Evolutionary conservation across 2,888 invertebrate species (phyloP).

Genomic region (Buathra laborator): DNA sequence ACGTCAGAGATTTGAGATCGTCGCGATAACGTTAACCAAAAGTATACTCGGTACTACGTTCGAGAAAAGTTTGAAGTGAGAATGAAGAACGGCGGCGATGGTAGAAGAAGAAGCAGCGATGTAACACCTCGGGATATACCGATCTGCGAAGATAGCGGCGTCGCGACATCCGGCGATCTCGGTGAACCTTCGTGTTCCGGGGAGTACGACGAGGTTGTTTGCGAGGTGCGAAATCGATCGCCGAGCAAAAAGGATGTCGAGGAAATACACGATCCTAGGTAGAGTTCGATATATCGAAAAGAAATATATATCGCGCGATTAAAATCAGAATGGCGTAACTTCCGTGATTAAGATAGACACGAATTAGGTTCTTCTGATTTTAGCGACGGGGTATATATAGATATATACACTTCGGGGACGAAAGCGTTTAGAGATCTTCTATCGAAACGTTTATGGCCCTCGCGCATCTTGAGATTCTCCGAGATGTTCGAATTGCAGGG

Average conservation of each 20-base stretch:
- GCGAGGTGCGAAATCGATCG: conserved; percentile 68
- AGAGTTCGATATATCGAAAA: conserved; percentile 31
- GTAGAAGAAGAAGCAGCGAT: conserved; percentile 41
- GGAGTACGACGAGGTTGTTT: conserved; percentile 77
- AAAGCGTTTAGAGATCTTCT: conserved; percentile 7
- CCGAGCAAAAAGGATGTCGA: conserved; percentile 72
- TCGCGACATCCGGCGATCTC: conserved; percentile 81
- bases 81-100: conserved; percentile 36
- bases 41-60: neutral
- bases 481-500: neutral
- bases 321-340: too few species aligned
- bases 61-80: conserved; percentile 15
- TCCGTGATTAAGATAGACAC: too few species aligned
- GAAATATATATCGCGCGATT: neutral
- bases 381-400: neutral
- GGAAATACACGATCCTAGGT: conserved; percentile 77
- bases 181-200: conserved; percentile 79
- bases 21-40: conserved; percentile 47
- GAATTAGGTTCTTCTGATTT: neutral
- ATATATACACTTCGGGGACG: conserved; percentile 1
- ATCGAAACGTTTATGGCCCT: neutral
- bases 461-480: conserved; percentile 1
- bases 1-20: neutral
- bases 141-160: conserved; percentile 80
- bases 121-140: conserved; percentile 64